Conservation (phyloP, 2,113 vertebrate genomes). For the Heterochromis multidens region DNA sequence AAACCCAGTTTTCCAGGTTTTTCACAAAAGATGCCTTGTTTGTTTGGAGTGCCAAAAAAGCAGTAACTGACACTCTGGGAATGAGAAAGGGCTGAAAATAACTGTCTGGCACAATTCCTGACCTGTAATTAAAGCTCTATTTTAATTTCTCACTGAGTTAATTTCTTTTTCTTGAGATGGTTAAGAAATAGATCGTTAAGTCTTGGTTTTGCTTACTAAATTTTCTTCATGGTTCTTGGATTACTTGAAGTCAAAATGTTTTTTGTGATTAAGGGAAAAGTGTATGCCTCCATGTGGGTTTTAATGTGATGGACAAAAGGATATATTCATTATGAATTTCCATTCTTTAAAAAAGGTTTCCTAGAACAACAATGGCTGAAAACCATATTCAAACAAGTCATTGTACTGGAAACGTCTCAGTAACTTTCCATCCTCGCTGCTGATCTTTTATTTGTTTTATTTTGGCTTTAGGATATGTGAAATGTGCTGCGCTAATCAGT, state of each 20-base stretch:
- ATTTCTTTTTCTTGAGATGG: neutral
- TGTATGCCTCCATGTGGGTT: neutral
- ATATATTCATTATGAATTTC: neutral
- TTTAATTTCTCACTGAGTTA: neutral
- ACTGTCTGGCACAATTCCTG: neutral
- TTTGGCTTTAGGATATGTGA: conserved; percentile 24
- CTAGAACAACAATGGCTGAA: conserved; percentile 15
- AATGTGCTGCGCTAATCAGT: conserved; percentile 31
- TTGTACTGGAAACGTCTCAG: neutral
- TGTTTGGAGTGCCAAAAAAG: neutral
- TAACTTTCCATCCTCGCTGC: conserved; percentile 24
- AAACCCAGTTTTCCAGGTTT: neutral
- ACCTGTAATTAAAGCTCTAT: neutral
- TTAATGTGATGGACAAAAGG: neutral
- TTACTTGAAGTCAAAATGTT: neutral
- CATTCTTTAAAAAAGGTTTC: neutral
- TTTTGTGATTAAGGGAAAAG: neutral
- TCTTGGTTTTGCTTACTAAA: neutral
- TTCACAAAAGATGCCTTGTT: neutral
- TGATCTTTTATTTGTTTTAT: conserved; percentile 26
- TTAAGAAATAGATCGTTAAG: neutral
- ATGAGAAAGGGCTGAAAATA: neutral
- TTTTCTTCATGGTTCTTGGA: neutral
- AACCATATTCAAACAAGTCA: conserved; percentile 1
- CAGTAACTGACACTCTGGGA: neutral